Evolutionary conservation across 2,113 vertebrate genomes (phyloP).

Genomic region (Melanerpes aurifrons): DNA sequence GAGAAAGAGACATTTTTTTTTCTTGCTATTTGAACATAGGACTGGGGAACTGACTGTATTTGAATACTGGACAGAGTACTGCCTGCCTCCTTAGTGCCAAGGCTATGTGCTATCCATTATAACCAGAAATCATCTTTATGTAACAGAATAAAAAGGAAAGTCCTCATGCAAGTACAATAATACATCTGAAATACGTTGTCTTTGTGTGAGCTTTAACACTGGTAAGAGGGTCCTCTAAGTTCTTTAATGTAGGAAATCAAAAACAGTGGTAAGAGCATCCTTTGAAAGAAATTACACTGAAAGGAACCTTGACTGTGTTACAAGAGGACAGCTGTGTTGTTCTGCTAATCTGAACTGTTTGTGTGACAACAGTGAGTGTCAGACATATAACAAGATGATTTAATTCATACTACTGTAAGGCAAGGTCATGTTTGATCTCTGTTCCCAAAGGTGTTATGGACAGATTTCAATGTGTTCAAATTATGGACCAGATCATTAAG

Average conservation of each 20-base stretch:
- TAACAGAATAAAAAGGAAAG: background rate
- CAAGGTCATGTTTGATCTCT: slow-evolving; percentile 73
- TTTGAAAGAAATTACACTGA: slow-evolving; percentile 32
- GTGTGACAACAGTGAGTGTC: slow-evolving; percentile 28
- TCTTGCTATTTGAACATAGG: background rate
- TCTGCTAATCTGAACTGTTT: slow-evolving; percentile 13
- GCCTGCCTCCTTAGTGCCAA: background rate
- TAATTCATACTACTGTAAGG: slow-evolving; percentile 45
- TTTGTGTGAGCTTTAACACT: background rate
- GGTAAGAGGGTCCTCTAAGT: background rate
- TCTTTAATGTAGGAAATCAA: background rate
- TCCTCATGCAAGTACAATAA: background rate
- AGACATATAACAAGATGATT: slow-evolving; percentile 42
- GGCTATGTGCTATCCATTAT: background rate
- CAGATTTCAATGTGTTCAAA: slow-evolving; percentile 72
- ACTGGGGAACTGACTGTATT: background rate
- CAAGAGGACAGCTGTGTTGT: background rate
- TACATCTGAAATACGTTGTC: background rate
- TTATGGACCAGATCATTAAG: slow-evolving; percentile 77
- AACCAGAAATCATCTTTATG: background rate
- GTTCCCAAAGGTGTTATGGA: slow-evolving; percentile 65
- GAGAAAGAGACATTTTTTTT: background rate
- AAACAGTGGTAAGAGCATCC: background rate
- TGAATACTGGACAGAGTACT: background rate
- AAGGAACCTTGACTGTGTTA: background rate